Conservation (phyloP, 1,140 invertebrate species). For the Mercenaria mercenaria region DNA sequence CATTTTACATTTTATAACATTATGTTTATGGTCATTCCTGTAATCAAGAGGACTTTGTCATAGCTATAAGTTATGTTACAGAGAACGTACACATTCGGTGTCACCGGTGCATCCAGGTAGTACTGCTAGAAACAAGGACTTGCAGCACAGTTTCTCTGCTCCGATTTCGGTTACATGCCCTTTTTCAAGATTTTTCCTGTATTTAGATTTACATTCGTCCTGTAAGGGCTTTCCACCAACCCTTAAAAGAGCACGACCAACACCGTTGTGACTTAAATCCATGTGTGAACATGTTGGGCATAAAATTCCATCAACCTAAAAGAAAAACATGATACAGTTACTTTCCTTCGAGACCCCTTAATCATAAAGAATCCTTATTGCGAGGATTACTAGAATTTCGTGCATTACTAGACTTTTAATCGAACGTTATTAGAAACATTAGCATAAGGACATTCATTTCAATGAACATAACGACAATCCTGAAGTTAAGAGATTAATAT, state of each 20-base stretch:
- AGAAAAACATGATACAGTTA: not conserved
- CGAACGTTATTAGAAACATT: no score
- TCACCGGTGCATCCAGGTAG: not conserved
- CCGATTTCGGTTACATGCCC: conserved; percentile 25
- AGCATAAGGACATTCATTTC: not conserved
- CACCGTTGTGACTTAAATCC: conserved; percentile 27
- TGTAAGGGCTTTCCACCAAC: conserved; percentile 12
- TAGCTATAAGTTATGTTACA: not conserved
- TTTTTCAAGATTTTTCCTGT: conserved; percentile 3
- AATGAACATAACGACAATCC: not conserved
- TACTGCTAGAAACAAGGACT: not conserved
- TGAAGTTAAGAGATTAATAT: not conserved
- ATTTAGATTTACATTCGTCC: conserved; percentile 38
- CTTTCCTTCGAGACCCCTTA: no score
- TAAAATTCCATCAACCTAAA: conserved; percentile 50
- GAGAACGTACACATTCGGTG: conserved; percentile 10
- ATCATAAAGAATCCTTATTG: no score
- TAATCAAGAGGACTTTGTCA: not conserved
- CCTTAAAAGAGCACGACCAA: not conserved
- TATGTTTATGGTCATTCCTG: not conserved
- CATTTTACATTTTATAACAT: not conserved
- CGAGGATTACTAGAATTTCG: no score
- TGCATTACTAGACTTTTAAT: no score
- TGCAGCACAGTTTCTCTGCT: conserved; percentile 22
- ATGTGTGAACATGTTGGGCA: conserved; percentile 31